Base-by-base conservation (phyloP, 2,888 invertebrate genomes). In the Ormia ochracea region DNA sequence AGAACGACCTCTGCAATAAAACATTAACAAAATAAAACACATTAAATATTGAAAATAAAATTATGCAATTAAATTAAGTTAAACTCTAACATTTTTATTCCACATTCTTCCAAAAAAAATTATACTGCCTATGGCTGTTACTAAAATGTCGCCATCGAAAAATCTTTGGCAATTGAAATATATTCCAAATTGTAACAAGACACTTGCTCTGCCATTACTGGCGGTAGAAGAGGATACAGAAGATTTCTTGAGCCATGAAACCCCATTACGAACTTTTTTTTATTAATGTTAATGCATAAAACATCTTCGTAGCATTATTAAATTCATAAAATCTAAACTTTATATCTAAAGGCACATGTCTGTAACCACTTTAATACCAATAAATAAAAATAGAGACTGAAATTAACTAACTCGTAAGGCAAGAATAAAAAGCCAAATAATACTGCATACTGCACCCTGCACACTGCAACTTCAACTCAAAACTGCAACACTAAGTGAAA, bases 1-100 rank as follows among this genome's bases (percentile, higher is more conserved):
- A 72, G 89, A 89, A 70, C 88, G 88, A 66, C 89, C 90, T 79
- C 90, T 90, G 87, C 38, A 87, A 86, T n/a, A n/a, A n/a, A n/a
- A n/a, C n/a, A n/a, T n/a, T n/a, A n/a, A n/a, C n/a, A n/a, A n/a
- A n/a, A n/a, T n/a, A n/a, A n/a, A n/a, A n/a, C n/a, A n/a, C n/a
- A n/a, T n/a, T n/a, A n/a, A n/a, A n/a, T n/a, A n/a, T n/a, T n/a
- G n/a, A n/a, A n/a, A n/a, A n/a, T n/a, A n/a, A n/a, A n/a, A n/a
- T n/a, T n/a, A n/a, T n/a, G n/a, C n/a, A n/a, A n/a, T n/a, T n/a
- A n/a, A n/a, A n/a, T n/a, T n/a, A n/a, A n/a, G n/a, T n/a, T n/a
- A n/a, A n/a, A n/a, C n/a, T n/a, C n/a, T n/a, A n/a, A n/a, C n/a
- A n/a, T n/a, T n/a, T n/a, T n/a, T n/a, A n/a, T n/a, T n/a, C n/a